Percentiles rank a stretch among this genome's conserved stretches.
Conservation (phyloP, 2,113 vertebrate genomes). For the Strix uralensis region DNA sequence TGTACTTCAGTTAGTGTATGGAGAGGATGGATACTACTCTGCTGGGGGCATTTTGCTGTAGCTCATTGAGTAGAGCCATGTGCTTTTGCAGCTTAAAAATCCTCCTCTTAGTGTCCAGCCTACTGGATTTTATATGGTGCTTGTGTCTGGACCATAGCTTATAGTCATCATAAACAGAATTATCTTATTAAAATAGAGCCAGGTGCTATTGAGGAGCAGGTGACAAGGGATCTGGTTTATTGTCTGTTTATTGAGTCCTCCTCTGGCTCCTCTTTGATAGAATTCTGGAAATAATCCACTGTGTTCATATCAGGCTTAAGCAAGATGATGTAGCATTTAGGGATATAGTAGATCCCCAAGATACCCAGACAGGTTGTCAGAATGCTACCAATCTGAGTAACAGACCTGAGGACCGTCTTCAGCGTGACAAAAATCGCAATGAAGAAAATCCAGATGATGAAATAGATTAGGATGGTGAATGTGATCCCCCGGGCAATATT, state of each 20-base stretch:
- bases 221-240: background rate
- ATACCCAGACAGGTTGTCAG: conserved; percentile 76
- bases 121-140: rapidly evolving
- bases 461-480: conserved; percentile 77
- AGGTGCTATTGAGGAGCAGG: background rate
- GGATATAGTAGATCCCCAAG: conserved; percentile 76
- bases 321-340: conserved; percentile 84
- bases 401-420: conserved; percentile 23
- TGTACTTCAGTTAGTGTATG: background rate
- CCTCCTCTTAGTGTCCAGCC: background rate
- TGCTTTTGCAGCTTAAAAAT: background rate
- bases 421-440: conserved; percentile 77
- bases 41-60: background rate
- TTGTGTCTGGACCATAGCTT: background rate
- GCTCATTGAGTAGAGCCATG: background rate
- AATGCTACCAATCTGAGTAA: conserved; percentile 70
- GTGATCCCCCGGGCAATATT: conserved; percentile 85
- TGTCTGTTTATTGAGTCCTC: background rate
- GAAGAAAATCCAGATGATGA: conserved; percentile 82
- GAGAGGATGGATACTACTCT: background rate
- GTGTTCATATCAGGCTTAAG: conserved; percentile 79
- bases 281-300: conserved; percentile 68
- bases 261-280: background rate
- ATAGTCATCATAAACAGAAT: background rate
- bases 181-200: background rate